Evolutionary conservation across 64 coral and sea anemone genomes (phyloP), one percentile per base, ranked within the genome.

Genomic region (Stichodactyla helianthus): DNA sequence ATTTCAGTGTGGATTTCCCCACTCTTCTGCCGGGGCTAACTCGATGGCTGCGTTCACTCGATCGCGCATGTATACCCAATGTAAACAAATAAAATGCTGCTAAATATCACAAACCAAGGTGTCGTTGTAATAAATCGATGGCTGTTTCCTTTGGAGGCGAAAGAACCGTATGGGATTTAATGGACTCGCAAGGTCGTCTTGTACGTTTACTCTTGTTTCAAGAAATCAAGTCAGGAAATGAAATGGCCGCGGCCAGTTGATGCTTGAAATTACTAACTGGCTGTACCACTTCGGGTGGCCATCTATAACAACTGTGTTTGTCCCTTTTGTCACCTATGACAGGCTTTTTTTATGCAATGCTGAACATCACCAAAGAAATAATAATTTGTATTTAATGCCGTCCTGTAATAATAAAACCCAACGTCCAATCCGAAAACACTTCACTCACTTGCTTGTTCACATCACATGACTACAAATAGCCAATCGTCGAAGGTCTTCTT

Each of bases 21-120:
- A 86, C 77, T 56, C 65, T 64, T 25, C 63, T 14, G 78, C 74
- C n/a, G 25, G 22, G 83, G 51, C 20, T 10, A 51, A 27, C 59
- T 57, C 27, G 59, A 50, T 83, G 25, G 89, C 86, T 19, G 59
- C 60, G 50, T 78, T 67, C 10, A 81, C 57, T 78, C 79, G 78
- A 87, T 82, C 86, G 91, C 86, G 86, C 86, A 88, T 92, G 79
- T 92, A 88, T 92, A 56, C 28, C 67, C 55, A 92, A 82, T 92
- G 91, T 92, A 92, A 92, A 92, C 91, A 92, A 92, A 92, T 87
- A 92, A 84, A 92, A 62, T 79, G 79, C 80, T 87, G 77, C 65
- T 87, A 87, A 92, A 87, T 92, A 92, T 92, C 82, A 79, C 91
- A 92, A 88, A 60, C 80, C 91, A 82, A 92, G 80, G 67, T 92